A percentile compares a stretch with the other conserved stretches of the same genome.
phyloP scores from a whole-genome alignment of 2,113 vertebrate species.

The Callithrix jacchus region DNA sequence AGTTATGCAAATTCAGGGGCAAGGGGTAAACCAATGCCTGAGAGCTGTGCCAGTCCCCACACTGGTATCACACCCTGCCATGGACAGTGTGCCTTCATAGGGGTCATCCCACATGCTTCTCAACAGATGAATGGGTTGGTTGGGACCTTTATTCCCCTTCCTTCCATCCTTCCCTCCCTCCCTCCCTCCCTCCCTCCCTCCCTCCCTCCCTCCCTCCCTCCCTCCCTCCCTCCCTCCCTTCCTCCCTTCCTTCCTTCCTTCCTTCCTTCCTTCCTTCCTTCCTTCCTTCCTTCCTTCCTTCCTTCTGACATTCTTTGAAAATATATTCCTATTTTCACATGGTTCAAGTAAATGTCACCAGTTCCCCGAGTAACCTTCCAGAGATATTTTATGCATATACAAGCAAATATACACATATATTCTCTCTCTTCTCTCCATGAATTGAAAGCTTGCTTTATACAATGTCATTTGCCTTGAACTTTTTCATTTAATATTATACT shows the following conservation, averaged over 20 bases:
- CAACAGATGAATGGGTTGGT: neutral
- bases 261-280: neutral
- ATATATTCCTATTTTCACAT: constrained; percentile 1
- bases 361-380: neutral
- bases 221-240: neutral
- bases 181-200: neutral
- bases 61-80: fast-evolving
- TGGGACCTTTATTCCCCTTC: neutral
- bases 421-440: neutral
- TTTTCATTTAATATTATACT: neutral
- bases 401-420: neutral
- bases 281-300: neutral
- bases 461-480: neutral
- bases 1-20: neutral
- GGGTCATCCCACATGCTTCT: neutral
- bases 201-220: no score
- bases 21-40: neutral
- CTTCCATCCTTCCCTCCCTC: neutral
- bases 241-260: neutral
- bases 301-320: neutral
- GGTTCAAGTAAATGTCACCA: neutral
- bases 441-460: neutral
- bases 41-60: fast-evolving
- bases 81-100: neutral
- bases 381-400: neutral